Base-by-base conservation (phyloP, 2,797 vertebrate species). In the Anisognathus igniventris region DNA sequence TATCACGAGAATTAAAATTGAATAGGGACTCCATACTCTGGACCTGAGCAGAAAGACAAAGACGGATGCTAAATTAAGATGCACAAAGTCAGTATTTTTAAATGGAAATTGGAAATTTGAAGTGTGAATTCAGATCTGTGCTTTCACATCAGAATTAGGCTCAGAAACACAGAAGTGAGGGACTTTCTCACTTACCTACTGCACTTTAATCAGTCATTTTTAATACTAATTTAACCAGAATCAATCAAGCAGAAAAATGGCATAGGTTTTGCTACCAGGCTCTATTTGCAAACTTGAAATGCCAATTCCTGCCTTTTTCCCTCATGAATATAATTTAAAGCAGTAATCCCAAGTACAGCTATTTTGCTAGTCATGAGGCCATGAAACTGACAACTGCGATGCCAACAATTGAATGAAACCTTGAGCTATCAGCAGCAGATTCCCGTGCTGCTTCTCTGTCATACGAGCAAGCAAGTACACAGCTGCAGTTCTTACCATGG, bases 401-500 rank as follows among this genome's bases (percentile, higher is more conserved):
- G 7, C 21, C 40, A 95, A 31, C 7, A 50, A 56, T 3, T 23
- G 70, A 81, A 54, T 28, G 40, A 85, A 72, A 62, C 35, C 28
- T 37, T 47, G 77, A 28, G n/a, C 33, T 28, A 58, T 71, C 18
- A 86, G 31, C 62, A 81, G 14, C 47, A 68, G 31, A 56, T 28
- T 68, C 39, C 9, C 58, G 14, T 15, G 40, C 40, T 86, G 24
- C 65, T 82, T 16, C 45, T 86, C 23, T n/a, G 47, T 2, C 39
- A 42, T 10, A 87, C 12, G 2, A 56, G 17, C 33, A 87, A 71
- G 23, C 24, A 83, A 24, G 30, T 16, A 39, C 2, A 1, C 33
- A 78, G 48, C 44, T 92, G 35, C 44, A 65, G 56, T 31, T 98
- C 99, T 98, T 98, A 99, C 99, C 99, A 99, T 31, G 99, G 99